Evolutionary conservation across 1,140 invertebrate genomes (phyloP).

Genomic region (Drosophila nebulosa): DNA sequence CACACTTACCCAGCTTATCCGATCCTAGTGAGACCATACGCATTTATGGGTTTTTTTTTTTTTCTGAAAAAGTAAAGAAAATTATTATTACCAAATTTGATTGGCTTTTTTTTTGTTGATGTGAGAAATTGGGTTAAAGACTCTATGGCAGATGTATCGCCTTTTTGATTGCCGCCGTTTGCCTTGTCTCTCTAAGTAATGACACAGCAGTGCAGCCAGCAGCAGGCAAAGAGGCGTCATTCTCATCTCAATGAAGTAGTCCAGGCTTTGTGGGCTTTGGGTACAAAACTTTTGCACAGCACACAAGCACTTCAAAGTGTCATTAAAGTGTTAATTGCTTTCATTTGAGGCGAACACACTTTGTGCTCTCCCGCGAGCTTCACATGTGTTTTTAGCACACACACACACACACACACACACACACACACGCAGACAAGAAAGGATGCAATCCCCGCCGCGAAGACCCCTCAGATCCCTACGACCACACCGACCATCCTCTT

Average conservation of each 20-base stretch:
- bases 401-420: conserved; percentile 19
- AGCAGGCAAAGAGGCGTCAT: neutral
- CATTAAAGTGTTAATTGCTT: conserved; percentile 77
- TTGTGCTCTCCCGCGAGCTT: neutral
- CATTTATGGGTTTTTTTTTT: no score
- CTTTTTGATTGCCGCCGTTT: neutral
- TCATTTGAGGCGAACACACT: conserved; percentile 44
- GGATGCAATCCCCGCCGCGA: conserved; percentile 35
- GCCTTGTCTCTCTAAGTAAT: conserved; percentile 5
- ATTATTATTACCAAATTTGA: neutral
- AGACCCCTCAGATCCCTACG: neutral
- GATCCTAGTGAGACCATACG: no score
- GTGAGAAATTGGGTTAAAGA: neutral
- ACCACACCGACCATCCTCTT: no score
- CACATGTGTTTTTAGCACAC: conserved; percentile 22
- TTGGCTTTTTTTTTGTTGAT: neutral
- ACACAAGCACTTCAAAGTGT: conserved; percentile 66
- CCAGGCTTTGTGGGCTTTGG: conserved; percentile 33
- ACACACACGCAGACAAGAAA: conserved; percentile 30
- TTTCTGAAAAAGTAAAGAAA: no score
- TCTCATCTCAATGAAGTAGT: conserved; percentile 13
- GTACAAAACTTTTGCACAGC: conserved; percentile 45
- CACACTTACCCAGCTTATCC: no score
- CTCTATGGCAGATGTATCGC: neutral
- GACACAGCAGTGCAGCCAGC: no score